Percentiles rank a stretch among this genome's conserved stretches.
Conservation (phyloP, 35 echinoderm and acorn worm genomes). For the Apostichopus japonicus region DNA sequence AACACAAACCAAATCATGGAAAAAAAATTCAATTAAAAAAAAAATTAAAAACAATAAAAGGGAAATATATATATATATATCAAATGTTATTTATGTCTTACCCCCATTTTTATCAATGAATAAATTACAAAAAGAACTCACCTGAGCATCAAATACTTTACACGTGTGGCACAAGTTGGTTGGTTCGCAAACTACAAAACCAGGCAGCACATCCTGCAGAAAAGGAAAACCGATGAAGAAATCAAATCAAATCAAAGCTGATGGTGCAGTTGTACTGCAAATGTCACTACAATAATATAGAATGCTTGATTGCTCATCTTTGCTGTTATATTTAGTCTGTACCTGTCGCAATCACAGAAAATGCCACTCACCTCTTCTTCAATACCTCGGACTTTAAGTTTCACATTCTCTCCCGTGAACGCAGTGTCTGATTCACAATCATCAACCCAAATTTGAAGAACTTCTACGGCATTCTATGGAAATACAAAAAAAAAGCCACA, state of each 20-base stretch:
- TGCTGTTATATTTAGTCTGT: no score
- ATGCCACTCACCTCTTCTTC: conserved; percentile 87
- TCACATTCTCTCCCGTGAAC: conserved; percentile 88
- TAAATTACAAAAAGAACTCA: conserved; percentile 34
- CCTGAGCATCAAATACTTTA: conserved; percentile 95
- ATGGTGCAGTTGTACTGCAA: no score
- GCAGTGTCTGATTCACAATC: conserved; percentile 81
- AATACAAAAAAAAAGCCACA: background rate
- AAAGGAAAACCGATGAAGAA: background rate
- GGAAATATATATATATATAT: no score
- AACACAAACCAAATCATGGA: no score
- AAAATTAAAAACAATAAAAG: no score
- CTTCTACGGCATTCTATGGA: conserved; percentile 77
- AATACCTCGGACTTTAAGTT: conserved; percentile 91
- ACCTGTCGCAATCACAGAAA: no score
- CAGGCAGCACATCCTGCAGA: conserved; percentile 88
- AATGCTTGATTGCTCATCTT: no score
- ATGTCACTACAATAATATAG: no score
- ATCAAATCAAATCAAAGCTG: no score
- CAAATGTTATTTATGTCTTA: no score
- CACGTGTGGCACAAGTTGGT: conserved; percentile 82
- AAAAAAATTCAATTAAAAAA: no score
- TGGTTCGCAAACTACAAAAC: conserved; percentile 93
- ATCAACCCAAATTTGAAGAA: conserved; percentile 83
- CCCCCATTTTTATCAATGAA: background rate